These are phyloP conservation scores for Agapornis roseicollis DNA, from an alignment of 2,113 vertebrate species.

Conservation along the genomic window DNA sequence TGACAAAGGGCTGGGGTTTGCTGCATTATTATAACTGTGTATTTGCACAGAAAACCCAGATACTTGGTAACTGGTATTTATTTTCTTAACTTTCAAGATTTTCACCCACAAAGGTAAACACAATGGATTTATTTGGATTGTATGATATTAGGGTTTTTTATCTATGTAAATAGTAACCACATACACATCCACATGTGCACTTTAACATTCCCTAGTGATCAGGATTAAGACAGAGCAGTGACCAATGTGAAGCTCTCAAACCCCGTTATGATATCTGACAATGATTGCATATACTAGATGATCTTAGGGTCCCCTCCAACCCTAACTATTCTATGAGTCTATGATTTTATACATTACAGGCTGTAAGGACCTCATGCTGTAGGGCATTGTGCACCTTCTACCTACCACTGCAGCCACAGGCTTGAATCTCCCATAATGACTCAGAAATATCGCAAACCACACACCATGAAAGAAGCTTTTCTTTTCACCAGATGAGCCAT, in stretches of 20 bases:
- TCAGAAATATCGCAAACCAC: background rate
- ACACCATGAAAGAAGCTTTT: background rate
- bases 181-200: background rate
- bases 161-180: background rate
- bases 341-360: background rate
- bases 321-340: no score
- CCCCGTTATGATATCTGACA: accelerated
- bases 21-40: background rate
- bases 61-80: background rate
- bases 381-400: background rate
- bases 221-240: background rate
- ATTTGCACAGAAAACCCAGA: background rate
- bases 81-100: background rate
- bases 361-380: background rate
- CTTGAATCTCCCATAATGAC: background rate
- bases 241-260: background rate
- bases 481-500: background rate
- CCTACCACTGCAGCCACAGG: background rate
- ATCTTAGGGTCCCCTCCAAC: no score
- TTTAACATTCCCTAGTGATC: background rate
- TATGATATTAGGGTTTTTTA: background rate
- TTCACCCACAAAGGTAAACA: background rate
- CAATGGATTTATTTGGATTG: background rate
- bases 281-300: no score
- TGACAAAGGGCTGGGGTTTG: background rate